These are phyloP conservation scores for Sinocyclocheilus anophthalmus DNA, from an alignment of 2,113 vertebrate species.

Conservation along the genomic window DNA sequence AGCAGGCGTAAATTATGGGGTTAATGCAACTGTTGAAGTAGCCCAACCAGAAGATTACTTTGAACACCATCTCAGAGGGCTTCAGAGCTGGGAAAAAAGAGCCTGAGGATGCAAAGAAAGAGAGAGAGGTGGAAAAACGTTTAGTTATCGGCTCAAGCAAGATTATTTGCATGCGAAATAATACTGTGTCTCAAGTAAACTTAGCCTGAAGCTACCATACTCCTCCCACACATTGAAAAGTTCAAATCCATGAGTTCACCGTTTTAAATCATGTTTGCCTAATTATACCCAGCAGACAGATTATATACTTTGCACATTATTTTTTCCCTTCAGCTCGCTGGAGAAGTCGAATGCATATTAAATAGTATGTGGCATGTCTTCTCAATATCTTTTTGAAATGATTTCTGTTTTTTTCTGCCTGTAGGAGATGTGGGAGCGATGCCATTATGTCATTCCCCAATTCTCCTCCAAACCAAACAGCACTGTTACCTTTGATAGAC, in stretches of 20 bases:
- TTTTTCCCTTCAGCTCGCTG: background rate
- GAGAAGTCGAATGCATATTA: background rate
- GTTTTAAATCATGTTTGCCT: constrained; percentile 14
- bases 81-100: constrained; percentile 93
- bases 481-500: constrained; percentile 19
- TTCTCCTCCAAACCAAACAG: constrained; percentile 8
- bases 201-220: constrained; percentile 8
- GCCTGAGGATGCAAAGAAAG: constrained; percentile 72
- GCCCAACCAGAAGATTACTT: constrained; percentile 97
- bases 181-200: constrained; percentile 19
- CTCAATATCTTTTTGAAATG: background rate
- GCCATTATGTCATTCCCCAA: constrained; percentile 23
- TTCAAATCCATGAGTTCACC: background rate
- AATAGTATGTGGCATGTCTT: background rate
- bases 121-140: constrained; percentile 23
- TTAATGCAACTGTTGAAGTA: constrained; percentile 99
- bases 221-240: background rate
- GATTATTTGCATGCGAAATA: constrained; percentile 27
- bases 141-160: background rate
- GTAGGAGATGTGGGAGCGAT: background rate
- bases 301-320: constrained; percentile 18
- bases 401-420: constrained; percentile 17
- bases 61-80: constrained; percentile 90
- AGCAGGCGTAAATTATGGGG: constrained; percentile 97
- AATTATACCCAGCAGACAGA: constrained; percentile 37